Base-by-base conservation (phyloP, 2,888 invertebrate species). In the Ernsta delagoae region DNA sequence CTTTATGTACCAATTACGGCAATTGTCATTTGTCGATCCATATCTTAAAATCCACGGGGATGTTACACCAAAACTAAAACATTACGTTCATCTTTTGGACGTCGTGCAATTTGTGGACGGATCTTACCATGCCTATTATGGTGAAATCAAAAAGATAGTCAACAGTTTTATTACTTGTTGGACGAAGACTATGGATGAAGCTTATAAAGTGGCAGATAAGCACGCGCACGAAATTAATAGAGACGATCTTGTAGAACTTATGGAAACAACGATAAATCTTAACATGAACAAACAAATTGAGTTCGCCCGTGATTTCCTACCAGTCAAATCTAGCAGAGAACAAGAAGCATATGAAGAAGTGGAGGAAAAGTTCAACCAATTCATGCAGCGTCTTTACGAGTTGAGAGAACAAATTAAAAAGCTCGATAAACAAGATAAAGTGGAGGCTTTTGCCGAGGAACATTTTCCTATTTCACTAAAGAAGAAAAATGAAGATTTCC, bases 71-170 rank as follows among this genome's bases (percentile, higher is more conserved):
- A 78, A 81, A 69, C 72, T 89, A 1, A 78, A 74, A 59, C 69
- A 75, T 34, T 87, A 81, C 59, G 71, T 90, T 1, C 71, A 63
- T 11, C 72, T 79, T 34, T 61, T 90, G 16, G 43, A 73, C 9
- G 43, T 75, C 9, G 70, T 85, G 8, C 75, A 81, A 70, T 82
- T 81, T n/a, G 74, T 75, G 61, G 84, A 85, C 70, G 82, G 78
- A 3, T 70, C 68, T 0, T 83, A 86, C 56, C 80, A 85, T 62
- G 73, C 75, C 0, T 89, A 83, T 72, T 91, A 87, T 60, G 86
- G 86, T 0, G 78, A 86, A 59, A 70, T 90, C 4, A 89, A 87
- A 73, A 75, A 72, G 34, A 74, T 84, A 1, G 70, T 90, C 0
- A 77, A 73, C 5, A 81, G 83, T 56, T 90, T 87, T 71, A 70